Evolutionary conservation across 2,797 vertebrate genomes (phyloP).

Genomic region (Ibycter americanus): DNA sequence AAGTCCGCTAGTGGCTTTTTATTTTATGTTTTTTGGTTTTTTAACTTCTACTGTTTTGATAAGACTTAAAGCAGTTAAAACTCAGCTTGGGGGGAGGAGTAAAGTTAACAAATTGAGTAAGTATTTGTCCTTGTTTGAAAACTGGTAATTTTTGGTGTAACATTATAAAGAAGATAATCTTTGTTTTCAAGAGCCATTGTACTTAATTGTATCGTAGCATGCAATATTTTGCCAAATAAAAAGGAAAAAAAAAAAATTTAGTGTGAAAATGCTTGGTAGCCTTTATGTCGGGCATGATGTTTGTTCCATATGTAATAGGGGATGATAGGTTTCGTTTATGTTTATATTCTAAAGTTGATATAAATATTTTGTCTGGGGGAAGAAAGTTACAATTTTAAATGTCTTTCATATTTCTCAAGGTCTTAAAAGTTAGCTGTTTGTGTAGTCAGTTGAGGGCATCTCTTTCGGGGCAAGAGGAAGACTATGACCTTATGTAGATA

Average conservation of each 20-base stretch:
- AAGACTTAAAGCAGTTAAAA: not conserved
- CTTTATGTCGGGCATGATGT: not conserved
- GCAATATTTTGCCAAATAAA: not conserved
- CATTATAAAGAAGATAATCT: not conserved
- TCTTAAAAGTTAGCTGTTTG: not conserved
- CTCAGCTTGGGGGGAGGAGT: not conserved
- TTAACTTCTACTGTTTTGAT: not conserved
- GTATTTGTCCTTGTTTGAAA: not conserved
- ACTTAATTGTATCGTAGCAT: not conserved
- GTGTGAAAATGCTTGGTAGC: not conserved
- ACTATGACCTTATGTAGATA: not conserved
- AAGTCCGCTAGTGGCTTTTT: not conserved
- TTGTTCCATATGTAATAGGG: not conserved
- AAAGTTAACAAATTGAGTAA: not conserved
- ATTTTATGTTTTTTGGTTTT: not conserved
- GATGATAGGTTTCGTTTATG: not conserved
- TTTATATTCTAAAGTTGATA: not conserved
- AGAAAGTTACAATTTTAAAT: not conserved
- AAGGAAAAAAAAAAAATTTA: not conserved
- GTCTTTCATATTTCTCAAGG: not conserved
- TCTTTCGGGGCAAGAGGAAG: not conserved
- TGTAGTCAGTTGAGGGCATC: not conserved
- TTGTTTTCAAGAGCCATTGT: not conserved
- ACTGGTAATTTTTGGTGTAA: not conserved
- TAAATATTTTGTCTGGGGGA: not conserved